phyloP scores from a whole-genome alignment of 2,888 invertebrate species.

The Caradrina kadenii region DNA sequence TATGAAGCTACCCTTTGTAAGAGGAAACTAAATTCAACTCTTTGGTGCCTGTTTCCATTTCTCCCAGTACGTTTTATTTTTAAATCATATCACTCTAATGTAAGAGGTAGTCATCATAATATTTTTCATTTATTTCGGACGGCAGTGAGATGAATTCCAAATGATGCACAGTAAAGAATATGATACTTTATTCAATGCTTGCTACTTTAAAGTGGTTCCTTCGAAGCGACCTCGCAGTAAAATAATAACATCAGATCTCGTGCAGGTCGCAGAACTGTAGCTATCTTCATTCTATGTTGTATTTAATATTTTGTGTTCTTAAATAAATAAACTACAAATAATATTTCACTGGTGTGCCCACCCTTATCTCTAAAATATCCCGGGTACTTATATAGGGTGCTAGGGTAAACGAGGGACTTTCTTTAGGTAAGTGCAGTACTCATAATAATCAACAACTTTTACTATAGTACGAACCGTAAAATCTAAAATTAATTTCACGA shows the following conservation, averaged over 20 bases:
- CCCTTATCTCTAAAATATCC: too few species aligned
- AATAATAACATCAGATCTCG: conserved; percentile 36
- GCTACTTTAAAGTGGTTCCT: conserved; percentile 1
- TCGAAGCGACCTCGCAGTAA: conserved; percentile 27
- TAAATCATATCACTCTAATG: background rate
- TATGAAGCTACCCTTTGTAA: too few species aligned
- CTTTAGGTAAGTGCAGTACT: too few species aligned
- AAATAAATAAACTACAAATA: conserved; percentile 1
- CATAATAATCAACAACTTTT: too few species aligned
- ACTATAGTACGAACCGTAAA: too few species aligned
- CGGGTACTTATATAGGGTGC: too few species aligned
- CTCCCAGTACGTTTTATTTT: background rate
- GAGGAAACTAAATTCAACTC: too few species aligned
- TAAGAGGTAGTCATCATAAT: too few species aligned
- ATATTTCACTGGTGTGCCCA: too few species aligned
- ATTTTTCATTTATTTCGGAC: background rate
- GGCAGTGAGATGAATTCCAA: conserved; percentile 18
- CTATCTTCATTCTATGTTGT: conserved; percentile 2
- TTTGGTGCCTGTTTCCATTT: background rate
- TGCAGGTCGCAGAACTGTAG: conserved; percentile 25
- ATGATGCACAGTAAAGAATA: conserved; percentile 3
- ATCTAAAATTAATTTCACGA: too few species aligned
- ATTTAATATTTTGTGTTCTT: background rate
- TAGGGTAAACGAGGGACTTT: too few species aligned
- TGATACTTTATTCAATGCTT: conserved; percentile 38